These are phyloP conservation scores for Heliconius hortense DNA, from an alignment of 2,888 invertebrate species.

Conservation along the genomic window DNA sequence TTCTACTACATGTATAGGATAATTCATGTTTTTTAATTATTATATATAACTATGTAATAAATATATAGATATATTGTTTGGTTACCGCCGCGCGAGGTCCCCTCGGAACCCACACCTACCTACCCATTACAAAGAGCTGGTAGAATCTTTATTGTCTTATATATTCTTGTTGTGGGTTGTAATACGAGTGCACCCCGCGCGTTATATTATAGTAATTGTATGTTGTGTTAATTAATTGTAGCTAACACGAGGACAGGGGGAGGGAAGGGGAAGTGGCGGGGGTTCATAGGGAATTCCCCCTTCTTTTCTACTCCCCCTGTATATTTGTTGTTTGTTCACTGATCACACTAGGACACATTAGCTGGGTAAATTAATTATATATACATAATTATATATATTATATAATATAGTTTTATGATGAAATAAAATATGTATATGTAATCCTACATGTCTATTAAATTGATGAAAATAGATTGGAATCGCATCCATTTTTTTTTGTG, in stretches of 20 bases:
- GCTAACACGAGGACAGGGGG: constrained; percentile 59
- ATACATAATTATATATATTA: constrained; percentile 67
- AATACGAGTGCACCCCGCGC: constrained; percentile 42
- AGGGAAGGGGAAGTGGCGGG: constrained; percentile 34
- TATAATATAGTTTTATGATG: constrained; percentile 80
- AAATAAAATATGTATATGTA: constrained; percentile 81
- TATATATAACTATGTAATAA: constrained; percentile 25
- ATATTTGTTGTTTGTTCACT: constrained; percentile 75
- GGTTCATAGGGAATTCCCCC: neutral
- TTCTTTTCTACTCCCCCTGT: constrained; percentile 32
- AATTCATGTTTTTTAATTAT: constrained; percentile 21
- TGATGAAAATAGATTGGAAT: constrained; percentile 76
- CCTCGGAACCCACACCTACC: constrained; percentile 1
- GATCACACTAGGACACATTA: constrained; percentile 76
- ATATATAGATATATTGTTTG: constrained; percentile 27
- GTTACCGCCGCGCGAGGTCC: constrained; percentile 36
- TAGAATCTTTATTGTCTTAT: neutral
- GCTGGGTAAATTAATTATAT: constrained; percentile 73
- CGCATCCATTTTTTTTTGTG: constrained; percentile 56
- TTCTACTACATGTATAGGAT: constrained; percentile 35
- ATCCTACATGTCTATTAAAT: constrained; percentile 83
- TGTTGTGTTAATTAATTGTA: constrained; percentile 62
- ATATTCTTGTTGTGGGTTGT: constrained; percentile 18
- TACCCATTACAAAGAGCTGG: neutral
- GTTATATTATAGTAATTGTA: constrained; percentile 44